A percentile compares a stretch with the other conserved stretches of the same genome.
These are phyloP conservation scores for Xenentodon cancila DNA, from an alignment of 2,797 vertebrate species.

Conservation along the genomic window DNA sequence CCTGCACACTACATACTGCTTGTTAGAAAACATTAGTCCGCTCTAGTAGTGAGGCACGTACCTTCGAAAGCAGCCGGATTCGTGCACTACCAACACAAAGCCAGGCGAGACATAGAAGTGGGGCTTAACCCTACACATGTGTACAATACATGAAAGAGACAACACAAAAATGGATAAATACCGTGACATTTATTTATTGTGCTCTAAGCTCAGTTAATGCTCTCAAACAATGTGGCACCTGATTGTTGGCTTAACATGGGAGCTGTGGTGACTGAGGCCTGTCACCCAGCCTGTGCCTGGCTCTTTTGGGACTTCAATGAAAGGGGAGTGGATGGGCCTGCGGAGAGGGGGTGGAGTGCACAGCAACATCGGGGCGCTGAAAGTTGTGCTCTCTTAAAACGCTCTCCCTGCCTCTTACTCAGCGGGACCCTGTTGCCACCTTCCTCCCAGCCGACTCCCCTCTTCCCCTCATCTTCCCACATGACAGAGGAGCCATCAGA, in stretches of 20 bases:
- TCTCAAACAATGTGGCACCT: constrained; percentile 74
- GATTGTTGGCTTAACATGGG: constrained; percentile 71
- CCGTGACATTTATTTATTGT: constrained; percentile 63
- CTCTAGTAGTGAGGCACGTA: too few species aligned
- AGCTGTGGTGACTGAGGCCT: constrained; percentile 43
- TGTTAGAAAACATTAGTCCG: too few species aligned
- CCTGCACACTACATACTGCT: too few species aligned
- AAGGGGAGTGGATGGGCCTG: constrained; percentile 26
- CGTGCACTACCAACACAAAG: too few species aligned
- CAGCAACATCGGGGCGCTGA: constrained; percentile 58
- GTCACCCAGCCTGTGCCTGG: constrained; percentile 29
- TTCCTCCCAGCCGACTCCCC: constrained; percentile 31
- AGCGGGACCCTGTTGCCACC: constrained; percentile 76
- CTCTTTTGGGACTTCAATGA: constrained; percentile 38
- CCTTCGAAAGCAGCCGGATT: too few species aligned
- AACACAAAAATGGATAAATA: constrained; percentile 29
- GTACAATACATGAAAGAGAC: constrained; percentile 20
- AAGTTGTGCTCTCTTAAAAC: constrained; percentile 57
- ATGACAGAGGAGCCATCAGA: constrained; percentile 72
- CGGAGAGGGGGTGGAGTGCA: constrained; percentile 35
- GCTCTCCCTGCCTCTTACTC: constrained; percentile 50
- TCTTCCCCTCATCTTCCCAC: constrained; percentile 22
- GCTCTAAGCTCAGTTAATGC: constrained; percentile 69
- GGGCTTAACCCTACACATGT: too few species aligned
- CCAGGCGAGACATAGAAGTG: too few species aligned